phyloP scores from a whole-genome alignment of 2,888 invertebrate species.

The Hemaris fuciformis region DNA sequence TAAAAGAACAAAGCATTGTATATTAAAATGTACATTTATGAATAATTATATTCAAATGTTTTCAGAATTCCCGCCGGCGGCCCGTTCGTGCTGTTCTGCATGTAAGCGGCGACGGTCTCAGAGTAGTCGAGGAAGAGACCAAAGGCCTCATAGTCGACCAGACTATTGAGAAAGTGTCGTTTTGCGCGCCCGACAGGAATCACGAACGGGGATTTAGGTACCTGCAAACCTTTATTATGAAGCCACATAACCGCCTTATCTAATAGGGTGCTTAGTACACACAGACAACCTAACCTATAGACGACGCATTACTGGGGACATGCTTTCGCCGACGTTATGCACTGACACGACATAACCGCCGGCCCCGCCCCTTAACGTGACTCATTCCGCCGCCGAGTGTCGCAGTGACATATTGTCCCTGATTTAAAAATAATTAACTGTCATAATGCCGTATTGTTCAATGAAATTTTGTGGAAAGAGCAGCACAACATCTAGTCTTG shows the following conservation, averaged over 20 bases:
- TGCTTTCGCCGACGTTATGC: no score
- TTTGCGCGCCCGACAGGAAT: slow-evolving; percentile 99
- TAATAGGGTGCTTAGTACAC: background rate
- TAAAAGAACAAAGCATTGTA: no score
- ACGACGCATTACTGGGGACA: no score
- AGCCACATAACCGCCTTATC: background rate
- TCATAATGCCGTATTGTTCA: no score
- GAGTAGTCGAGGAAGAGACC: slow-evolving; percentile 99
- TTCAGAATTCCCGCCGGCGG: slow-evolving; percentile 92
- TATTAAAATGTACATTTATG: background rate
- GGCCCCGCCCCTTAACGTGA: no score
- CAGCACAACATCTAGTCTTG: no score
- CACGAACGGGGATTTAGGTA: slow-evolving; percentile 95
- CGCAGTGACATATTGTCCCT: no score
- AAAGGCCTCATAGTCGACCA: slow-evolving; percentile 99
- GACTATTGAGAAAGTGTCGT: slow-evolving; percentile 99
- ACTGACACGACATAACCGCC: no score
- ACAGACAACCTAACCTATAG: no score
- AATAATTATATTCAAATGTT: slow-evolving; percentile 21
- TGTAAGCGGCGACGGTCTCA: slow-evolving; percentile 96
- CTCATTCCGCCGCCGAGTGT: no score
- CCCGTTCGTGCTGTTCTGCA: slow-evolving; percentile 94
- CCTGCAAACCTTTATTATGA: slow-evolving; percentile 12
- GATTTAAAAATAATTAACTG: no score
- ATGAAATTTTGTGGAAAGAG: no score